These are phyloP conservation scores for Labeo rohita DNA, from an alignment of 2,113 vertebrate genomes.

Conservation along the genomic window DNA sequence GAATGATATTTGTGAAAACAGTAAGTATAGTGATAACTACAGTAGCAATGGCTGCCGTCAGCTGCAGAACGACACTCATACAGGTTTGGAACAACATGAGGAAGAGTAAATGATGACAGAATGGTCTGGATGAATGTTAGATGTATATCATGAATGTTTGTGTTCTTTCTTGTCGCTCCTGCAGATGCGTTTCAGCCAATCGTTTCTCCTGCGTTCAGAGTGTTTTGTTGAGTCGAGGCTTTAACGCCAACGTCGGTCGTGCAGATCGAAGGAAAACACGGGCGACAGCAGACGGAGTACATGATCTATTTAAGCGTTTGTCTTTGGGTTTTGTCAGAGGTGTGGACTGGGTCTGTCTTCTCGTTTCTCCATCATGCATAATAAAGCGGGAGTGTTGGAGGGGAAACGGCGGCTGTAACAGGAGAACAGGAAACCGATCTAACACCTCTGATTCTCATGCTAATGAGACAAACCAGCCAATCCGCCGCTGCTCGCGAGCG, in stretches of 20 bases:
- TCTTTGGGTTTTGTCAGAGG: neutral
- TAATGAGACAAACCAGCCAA: conserved; percentile 9
- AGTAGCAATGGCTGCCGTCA: too few species aligned
- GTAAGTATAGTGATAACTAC: too few species aligned
- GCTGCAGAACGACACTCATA: too few species aligned
- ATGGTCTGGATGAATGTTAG: too few species aligned
- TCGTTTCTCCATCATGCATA: neutral
- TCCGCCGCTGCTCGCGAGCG: neutral
- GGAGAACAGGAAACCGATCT: neutral
- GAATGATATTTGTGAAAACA: too few species aligned
- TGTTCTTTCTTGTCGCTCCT: too few species aligned
- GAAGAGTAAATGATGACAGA: too few species aligned
- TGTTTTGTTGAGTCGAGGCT: neutral
- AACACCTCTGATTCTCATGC: conserved; percentile 14
- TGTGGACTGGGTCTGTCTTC: neutral
- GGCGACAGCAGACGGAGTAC: too few species aligned
- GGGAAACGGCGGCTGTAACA: neutral
- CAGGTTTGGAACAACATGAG: too few species aligned
- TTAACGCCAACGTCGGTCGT: neutral
- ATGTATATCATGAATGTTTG: too few species aligned
- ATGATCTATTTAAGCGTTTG: neutral
- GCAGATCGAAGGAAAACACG: neutral
- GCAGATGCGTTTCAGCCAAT: neutral
- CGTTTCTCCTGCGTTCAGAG: neutral
- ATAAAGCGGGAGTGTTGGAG: neutral